Conservation (phyloP, 2,797 vertebrate genomes). For the Dicrostonyx torquatus region DNA sequence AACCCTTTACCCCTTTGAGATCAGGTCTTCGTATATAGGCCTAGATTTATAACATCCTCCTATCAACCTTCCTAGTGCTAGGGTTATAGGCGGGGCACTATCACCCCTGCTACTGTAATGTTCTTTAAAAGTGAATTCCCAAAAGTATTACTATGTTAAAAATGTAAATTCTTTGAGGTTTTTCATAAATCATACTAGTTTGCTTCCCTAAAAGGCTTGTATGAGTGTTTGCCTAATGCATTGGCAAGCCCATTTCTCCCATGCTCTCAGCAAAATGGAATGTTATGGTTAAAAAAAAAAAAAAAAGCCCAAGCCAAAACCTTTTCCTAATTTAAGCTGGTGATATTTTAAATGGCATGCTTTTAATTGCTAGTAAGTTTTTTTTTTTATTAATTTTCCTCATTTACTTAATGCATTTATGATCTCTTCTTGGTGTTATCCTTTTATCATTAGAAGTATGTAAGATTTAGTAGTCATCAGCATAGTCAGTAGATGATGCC, state of each 20-base stretch:
- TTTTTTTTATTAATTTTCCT: slow-evolving; percentile 40
- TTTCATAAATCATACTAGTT: neutral
- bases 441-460: neutral
- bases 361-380: slow-evolving; percentile 45
- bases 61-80: neutral
- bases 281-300: neutral
- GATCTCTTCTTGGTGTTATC: neutral
- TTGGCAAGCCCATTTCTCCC: neutral
- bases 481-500: neutral
- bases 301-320: neutral
- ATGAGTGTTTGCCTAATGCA: slow-evolving; percentile 14
- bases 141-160: slow-evolving; percentile 38
- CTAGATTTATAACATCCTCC: neutral
- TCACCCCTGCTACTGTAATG: neutral
- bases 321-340: slow-evolving; percentile 1
- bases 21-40: neutral
- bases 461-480: neutral
- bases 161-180: slow-evolving; percentile 17
- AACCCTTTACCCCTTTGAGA: neutral
- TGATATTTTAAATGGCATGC: slow-evolving; percentile 35
- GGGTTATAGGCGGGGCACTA: neutral
- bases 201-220: slow-evolving; percentile 12
- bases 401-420: neutral
- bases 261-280: slow-evolving; percentile 25
- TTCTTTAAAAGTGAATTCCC: slow-evolving; percentile 15